These are phyloP conservation scores for Seriola quinqueradiata DNA, from an alignment of 2,113 vertebrate species.

Conservation along the genomic window DNA sequence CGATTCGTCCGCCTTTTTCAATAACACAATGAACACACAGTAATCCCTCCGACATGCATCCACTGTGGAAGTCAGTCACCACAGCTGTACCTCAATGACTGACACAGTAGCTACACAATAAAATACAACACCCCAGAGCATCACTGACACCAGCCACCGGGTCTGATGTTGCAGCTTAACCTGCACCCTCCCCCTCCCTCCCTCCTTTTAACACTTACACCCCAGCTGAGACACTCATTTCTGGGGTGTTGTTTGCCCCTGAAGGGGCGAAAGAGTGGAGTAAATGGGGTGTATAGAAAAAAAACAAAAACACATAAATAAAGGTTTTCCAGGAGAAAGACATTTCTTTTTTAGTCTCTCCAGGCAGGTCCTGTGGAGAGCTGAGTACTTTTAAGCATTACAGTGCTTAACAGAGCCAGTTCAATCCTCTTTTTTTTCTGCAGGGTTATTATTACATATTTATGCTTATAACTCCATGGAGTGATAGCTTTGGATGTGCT, in stretches of 20 bases:
- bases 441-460: conserved; percentile 77
- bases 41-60: conserved; percentile 49
- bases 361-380: conserved; percentile 12
- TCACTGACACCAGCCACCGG: conserved; percentile 52
- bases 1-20: conserved; percentile 34
- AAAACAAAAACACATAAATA: conserved; percentile 3
- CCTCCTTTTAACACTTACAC: conserved; percentile 39
- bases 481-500: conserved; percentile 72
- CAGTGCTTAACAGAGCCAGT: conserved; percentile 39
- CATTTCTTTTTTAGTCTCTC: conserved; percentile 23
- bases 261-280: neutral
- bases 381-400: conserved; percentile 31
- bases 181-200: conserved; percentile 12
- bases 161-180: conserved; percentile 59
- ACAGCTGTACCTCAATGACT: conserved; percentile 44
- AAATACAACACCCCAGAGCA: conserved; percentile 64
- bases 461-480: conserved; percentile 70
- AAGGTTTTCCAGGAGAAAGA: neutral
- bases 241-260: conserved; percentile 25
- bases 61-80: conserved; percentile 39
- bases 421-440: conserved; percentile 42
- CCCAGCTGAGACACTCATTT: conserved; percentile 37
- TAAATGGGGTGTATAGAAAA: neutral
- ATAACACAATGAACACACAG: conserved; percentile 29
- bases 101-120: conserved; percentile 52